Percentiles rank a stretch among this genome's conserved stretches.
phyloP scores from a whole-genome alignment of 2,797 vertebrate genomes.

The Merluccius polli region DNA sequence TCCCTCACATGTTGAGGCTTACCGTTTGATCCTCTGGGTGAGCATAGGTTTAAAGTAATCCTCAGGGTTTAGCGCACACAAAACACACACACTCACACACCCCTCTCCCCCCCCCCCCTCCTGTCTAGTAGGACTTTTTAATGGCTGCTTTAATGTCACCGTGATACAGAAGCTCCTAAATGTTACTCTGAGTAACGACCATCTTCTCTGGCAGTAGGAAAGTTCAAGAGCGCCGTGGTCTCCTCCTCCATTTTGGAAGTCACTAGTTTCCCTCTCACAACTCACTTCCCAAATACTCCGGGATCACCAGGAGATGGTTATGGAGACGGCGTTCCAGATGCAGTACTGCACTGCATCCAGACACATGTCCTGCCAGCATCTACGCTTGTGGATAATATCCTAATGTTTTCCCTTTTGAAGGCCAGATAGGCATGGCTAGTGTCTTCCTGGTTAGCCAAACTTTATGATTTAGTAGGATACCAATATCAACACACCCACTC shows the following conservation, averaged over 20 bases:
- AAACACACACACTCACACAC: background rate
- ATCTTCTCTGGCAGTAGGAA: background rate
- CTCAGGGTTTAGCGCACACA: background rate
- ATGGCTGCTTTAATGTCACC: background rate
- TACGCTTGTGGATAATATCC: background rate
- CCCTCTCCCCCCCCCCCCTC: too few relatives aligned
- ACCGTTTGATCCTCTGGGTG: constrained; percentile 9
- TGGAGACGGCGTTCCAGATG: too few relatives aligned
- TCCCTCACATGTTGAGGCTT: constrained; percentile 3
- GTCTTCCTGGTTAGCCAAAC: background rate
- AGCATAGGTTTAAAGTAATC: constrained; percentile 19
- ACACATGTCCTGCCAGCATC: background rate
- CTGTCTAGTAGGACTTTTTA: too few relatives aligned
- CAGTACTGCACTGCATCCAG: too few relatives aligned
- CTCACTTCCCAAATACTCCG: background rate
- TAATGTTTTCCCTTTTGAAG: background rate
- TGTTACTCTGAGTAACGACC: background rate
- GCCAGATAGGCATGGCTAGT: background rate
- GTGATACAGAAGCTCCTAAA: background rate
- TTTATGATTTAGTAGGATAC: background rate
- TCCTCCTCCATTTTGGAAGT: background rate
- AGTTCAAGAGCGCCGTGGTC: background rate
- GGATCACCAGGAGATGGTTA: background rate
- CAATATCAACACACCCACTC: background rate
- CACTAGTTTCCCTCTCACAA: background rate